Conservation (phyloP, 2,797 vertebrate genomes). For the Chelon auratus region DNA sequence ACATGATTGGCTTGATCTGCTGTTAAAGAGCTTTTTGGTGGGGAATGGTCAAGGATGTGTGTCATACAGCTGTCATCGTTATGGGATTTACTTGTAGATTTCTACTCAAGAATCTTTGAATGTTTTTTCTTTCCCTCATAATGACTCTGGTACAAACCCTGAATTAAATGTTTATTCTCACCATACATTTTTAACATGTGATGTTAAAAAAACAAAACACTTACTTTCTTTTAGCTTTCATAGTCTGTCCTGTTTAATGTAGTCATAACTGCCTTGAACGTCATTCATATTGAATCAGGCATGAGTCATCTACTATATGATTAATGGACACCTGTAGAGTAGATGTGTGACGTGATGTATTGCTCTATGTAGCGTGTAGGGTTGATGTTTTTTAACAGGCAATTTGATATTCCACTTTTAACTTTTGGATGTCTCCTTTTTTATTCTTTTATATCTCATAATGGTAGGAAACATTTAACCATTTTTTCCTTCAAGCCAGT, state of each 20-base stretch:
- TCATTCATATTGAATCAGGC: not conserved
- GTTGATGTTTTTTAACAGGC: conserved; percentile 7
- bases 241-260: not conserved
- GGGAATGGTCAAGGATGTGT: too few species aligned
- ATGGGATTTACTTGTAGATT: too few species aligned
- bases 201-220: too few species aligned
- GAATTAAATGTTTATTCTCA: too few species aligned
- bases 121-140: too few species aligned
- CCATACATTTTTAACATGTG: too few species aligned
- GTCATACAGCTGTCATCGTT: too few species aligned
- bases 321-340: not conserved
- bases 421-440: conserved; percentile 12
- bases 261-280: not conserved
- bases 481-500: too few species aligned
- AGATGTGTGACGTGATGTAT: not conserved
- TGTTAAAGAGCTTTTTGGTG: too few species aligned
- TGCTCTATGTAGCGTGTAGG: not conserved
- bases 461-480: conserved; percentile 11
- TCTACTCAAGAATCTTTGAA: too few species aligned
- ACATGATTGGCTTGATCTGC: too few species aligned
- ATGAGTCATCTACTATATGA: not conserved
- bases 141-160: too few species aligned
- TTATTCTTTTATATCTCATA: conserved; percentile 37
- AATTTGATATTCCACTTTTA: conserved; percentile 16
- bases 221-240: not conserved